phyloP scores from a whole-genome alignment of 2,113 vertebrate genomes.

The Aegotheles bennettii region DNA sequence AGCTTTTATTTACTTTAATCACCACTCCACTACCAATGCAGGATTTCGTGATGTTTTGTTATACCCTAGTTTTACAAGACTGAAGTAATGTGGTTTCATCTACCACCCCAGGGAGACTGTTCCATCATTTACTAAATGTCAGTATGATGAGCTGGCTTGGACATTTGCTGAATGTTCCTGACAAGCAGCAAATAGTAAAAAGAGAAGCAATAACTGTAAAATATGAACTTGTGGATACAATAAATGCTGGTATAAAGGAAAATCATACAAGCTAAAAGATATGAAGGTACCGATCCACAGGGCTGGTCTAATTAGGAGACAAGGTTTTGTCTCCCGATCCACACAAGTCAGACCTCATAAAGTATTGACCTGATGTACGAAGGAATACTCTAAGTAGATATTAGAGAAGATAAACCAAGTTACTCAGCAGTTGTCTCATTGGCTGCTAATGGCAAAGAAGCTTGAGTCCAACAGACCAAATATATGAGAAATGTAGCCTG shows the following conservation, averaged over 20 bases:
- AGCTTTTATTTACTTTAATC: not conserved
- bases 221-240: not conserved
- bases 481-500: not conserved
- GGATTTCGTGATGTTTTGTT: not conserved
- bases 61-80: not conserved
- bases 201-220: constrained; percentile 43
- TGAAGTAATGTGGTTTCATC: not conserved
- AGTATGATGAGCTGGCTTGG: constrained; percentile 31
- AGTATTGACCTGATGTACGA: not conserved
- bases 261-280: not conserved
- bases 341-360: not conserved
- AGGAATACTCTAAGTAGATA: not conserved
- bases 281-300: not conserved
- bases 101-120: not conserved
- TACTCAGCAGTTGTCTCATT: not conserved
- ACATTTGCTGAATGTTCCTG: constrained; percentile 24
- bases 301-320: not conserved
- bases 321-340: not conserved
- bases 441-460: not conserved
- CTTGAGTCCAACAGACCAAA: not conserved
- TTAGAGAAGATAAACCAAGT: not conserved
- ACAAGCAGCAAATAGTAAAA: constrained; percentile 26
- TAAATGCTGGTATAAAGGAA: not conserved
- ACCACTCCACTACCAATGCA: not conserved
- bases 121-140: constrained; percentile 41